phyloP scores from a whole-genome alignment of 2,797 vertebrate species.

The Sebastiscus albofasciatus region DNA sequence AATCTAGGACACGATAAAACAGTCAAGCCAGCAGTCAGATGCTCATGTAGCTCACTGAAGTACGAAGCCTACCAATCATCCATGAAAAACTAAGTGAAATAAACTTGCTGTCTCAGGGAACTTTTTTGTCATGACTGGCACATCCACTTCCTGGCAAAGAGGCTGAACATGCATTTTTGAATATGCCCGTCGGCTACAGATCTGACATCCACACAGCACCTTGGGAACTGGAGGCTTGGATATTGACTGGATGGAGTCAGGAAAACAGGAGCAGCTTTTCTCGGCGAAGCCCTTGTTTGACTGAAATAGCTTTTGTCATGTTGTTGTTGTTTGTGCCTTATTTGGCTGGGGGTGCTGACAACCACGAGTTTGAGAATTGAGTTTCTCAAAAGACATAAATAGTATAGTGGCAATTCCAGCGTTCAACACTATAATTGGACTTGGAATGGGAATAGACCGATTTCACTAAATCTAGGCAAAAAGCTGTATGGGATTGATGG shows the following conservation, averaged over 20 bases:
- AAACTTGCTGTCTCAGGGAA: slow-evolving; percentile 75
- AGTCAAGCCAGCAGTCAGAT: slow-evolving; percentile 47
- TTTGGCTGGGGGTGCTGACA: slow-evolving; percentile 53
- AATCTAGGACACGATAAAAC: slow-evolving; percentile 65
- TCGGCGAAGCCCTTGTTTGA: slow-evolving; percentile 50
- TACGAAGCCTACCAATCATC: slow-evolving; percentile 57
- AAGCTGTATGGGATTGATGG: background rate
- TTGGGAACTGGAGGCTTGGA: slow-evolving; percentile 59
- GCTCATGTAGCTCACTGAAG: slow-evolving; percentile 44
- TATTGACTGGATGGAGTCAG: slow-evolving; percentile 59
- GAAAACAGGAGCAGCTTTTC: slow-evolving; percentile 49
- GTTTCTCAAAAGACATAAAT: slow-evolving; percentile 39
- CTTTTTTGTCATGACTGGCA: slow-evolving; percentile 72
- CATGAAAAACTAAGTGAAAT: slow-evolving; percentile 65
- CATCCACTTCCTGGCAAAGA: slow-evolving; percentile 67
- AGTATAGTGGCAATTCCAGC: background rate
- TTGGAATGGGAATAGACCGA: slow-evolving; percentile 2
- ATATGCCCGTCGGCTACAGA: slow-evolving; percentile 66
- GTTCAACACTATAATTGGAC: slow-evolving; percentile 15
- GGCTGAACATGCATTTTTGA: slow-evolving; percentile 79
- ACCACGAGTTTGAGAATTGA: slow-evolving; percentile 12
- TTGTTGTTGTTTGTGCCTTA: slow-evolving; percentile 57
- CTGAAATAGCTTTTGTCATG: slow-evolving; percentile 65
- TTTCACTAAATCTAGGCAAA: slow-evolving; percentile 4
- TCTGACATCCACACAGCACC: slow-evolving; percentile 69